Percentiles rank a stretch among this genome's conserved stretches.
Evolutionary conservation across 1,140 invertebrate species (phyloP).

Genomic region (Heliothis virescens): DNA sequence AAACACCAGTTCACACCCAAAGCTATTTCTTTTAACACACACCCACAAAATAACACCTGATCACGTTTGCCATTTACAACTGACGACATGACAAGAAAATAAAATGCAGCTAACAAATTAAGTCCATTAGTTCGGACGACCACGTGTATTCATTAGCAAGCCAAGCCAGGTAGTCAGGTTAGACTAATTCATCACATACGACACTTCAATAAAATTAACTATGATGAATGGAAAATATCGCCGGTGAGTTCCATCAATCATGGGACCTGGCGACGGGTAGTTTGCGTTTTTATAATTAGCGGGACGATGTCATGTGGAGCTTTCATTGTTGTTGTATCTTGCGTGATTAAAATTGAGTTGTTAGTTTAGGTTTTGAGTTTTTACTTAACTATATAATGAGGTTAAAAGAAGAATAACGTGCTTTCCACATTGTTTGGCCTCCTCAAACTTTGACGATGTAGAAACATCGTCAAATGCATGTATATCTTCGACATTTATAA

Average conservation of each 20-base stretch:
- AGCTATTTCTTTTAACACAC: conserved; percentile 39
- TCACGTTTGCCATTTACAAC: conserved; percentile 27
- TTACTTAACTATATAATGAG: too few relatives aligned
- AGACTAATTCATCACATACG: conserved; percentile 76
- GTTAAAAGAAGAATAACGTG: too few relatives aligned
- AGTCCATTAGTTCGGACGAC: conserved; percentile 43
- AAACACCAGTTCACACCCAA: conserved; percentile 3
- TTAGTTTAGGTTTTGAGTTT: background rate
- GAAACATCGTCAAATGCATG: too few relatives aligned
- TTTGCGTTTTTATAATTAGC: conserved; percentile 55
- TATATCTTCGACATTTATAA: background rate
- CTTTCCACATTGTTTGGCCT: too few relatives aligned
- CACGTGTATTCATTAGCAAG: conserved; percentile 65
- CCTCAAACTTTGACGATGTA: too few relatives aligned
- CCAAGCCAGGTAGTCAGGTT: conserved; percentile 49
- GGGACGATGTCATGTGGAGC: conserved; percentile 48
- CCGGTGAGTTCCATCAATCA: conserved; percentile 77
- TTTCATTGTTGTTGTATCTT: conserved; percentile 5
- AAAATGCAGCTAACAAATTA: conserved; percentile 62
- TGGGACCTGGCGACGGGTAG: conserved; percentile 66
- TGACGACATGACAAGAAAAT: conserved; percentile 38
- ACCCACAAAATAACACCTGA: conserved; percentile 40
- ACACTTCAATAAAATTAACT: conserved; percentile 83
- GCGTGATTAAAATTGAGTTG: conserved; percentile 13
- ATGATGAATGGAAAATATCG: conserved; percentile 83